phyloP scores from a whole-genome alignment of 2,797 vertebrate genomes.

The Prionace glauca region DNA sequence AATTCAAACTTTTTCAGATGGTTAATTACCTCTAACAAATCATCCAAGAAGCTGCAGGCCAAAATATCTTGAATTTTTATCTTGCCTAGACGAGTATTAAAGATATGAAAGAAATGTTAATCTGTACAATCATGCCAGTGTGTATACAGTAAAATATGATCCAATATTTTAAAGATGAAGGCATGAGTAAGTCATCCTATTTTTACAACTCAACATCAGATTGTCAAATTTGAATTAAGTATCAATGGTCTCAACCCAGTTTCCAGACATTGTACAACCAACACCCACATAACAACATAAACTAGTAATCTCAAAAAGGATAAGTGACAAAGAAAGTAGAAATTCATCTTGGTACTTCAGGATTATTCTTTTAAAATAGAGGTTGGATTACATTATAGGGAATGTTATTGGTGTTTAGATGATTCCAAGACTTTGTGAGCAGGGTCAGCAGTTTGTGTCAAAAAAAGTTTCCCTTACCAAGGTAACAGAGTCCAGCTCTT shows the following conservation, averaged over 20 bases:
- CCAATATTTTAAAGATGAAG: not conserved
- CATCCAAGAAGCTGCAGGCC: constrained; percentile 96
- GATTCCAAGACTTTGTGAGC: not conserved
- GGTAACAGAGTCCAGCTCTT: not conserved
- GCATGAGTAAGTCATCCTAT: not conserved
- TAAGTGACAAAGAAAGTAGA: not conserved
- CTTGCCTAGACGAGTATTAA: constrained; percentile 67
- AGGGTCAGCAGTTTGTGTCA: not conserved
- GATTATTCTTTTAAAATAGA: not conserved
- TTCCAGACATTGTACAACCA: not conserved
- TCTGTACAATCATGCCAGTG: not conserved
- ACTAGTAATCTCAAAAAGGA: not conserved
- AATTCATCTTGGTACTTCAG: not conserved
- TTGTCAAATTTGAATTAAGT: not conserved
- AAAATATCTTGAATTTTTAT: constrained; percentile 99
- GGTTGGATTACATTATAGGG: not conserved
- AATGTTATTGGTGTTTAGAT: not conserved
- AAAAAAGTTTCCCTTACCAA: not conserved
- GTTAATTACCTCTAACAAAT: constrained; percentile 80
- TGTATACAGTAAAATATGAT: not conserved
- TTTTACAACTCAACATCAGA: not conserved
- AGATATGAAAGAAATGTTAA: not conserved
- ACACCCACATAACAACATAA: not conserved
- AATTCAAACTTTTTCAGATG: not conserved
- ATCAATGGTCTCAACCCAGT: not conserved